These are phyloP conservation scores for Patiria miniata DNA, from an alignment of 35 echinoderm and acorn worm species.

Conservation along the genomic window DNA sequence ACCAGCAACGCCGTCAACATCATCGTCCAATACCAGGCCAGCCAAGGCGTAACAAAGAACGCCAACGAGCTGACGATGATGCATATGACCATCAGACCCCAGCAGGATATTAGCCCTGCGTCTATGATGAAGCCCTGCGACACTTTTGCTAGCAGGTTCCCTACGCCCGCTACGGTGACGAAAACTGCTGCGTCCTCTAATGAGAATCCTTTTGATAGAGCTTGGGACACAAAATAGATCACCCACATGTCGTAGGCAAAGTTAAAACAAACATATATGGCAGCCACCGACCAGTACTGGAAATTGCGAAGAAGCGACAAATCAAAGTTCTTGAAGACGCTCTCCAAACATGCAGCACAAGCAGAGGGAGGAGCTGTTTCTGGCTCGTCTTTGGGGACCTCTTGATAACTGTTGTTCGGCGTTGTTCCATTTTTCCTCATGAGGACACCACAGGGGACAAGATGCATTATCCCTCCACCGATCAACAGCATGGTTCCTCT, in stretches of 20 bases:
- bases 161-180: background rate
- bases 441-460: background rate
- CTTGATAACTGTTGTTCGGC: background rate
- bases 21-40: background rate
- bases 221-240: background rate
- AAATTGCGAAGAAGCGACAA: background rate
- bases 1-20: background rate
- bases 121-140: slow-evolving; percentile 3
- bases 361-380: background rate
- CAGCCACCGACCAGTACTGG: background rate
- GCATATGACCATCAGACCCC: background rate
- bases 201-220: background rate
- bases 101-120: background rate
- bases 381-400: background rate
- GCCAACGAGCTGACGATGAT: background rate
- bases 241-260: background rate
- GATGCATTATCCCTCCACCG: background rate
- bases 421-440: background rate
- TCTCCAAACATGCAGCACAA: background rate
- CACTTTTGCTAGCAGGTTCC: background rate
- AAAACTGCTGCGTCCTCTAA: background rate
- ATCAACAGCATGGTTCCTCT: slow-evolving; percentile 4
- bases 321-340: slow-evolving; percentile 1
- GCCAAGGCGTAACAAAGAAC: background rate
- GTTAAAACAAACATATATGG: background rate